A percentile compares a stretch with the other conserved stretches of the same genome.
phyloP scores from a whole-genome alignment of 1,140 invertebrate species.

The Pararge aegeria region DNA sequence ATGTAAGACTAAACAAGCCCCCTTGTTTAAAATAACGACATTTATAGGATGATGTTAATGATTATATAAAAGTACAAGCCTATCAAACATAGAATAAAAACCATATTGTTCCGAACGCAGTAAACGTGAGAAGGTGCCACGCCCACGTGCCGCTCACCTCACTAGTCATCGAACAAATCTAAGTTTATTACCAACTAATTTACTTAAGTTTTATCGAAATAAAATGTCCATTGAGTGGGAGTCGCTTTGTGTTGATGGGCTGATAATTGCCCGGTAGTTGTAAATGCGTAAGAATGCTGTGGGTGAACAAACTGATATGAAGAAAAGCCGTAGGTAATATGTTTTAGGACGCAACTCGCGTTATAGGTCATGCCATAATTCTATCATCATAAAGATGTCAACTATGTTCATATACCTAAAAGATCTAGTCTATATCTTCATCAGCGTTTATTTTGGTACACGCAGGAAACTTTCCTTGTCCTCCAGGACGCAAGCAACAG shows the following conservation, averaged over 20 bases:
- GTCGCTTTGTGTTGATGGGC: slow-evolving; percentile 23
- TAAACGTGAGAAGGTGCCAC: slow-evolving; percentile 32
- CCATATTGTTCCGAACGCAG: not conserved
- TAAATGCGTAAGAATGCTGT: slow-evolving; percentile 7
- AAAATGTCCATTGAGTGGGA: slow-evolving; percentile 35
- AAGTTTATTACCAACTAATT: slow-evolving; percentile 40
- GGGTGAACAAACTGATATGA: slow-evolving; percentile 4
- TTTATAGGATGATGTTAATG: too few species aligned
- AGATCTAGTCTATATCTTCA: too few species aligned
- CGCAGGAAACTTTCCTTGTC: too few species aligned
- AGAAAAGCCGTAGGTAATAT: not conserved
- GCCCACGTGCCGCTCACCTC: slow-evolving; percentile 39
- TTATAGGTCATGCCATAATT: not conserved
- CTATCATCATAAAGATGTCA: too few species aligned
- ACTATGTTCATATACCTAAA: too few species aligned
- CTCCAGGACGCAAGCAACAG: too few species aligned
- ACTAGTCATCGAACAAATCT: slow-evolving; percentile 38
- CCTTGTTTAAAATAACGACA: too few species aligned
- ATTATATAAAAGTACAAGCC: too few species aligned
- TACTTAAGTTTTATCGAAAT: slow-evolving; percentile 41
- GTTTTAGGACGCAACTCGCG: not conserved
- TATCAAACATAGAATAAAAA: too few species aligned
- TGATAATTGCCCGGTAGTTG: slow-evolving; percentile 18
- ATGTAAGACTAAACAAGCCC: too few species aligned
- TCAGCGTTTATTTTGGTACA: too few species aligned